Evolutionary conservation across 2,113 vertebrate genomes (phyloP).

Genomic region (Pao palembangensis): DNA sequence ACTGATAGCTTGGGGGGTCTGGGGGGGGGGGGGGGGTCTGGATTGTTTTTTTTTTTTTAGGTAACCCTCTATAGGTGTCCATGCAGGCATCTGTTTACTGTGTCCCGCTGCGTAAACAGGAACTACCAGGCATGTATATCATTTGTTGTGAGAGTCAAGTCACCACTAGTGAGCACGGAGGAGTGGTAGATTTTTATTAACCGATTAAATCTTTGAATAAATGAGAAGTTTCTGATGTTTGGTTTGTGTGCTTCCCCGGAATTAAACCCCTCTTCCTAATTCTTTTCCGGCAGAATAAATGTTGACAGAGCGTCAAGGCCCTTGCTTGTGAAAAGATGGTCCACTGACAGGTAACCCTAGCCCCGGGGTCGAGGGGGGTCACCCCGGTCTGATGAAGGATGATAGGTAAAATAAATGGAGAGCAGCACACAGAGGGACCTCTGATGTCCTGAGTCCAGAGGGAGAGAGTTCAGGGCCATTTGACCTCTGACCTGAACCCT

Average conservation of each 20-base stretch:
- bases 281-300: constrained; percentile 43
- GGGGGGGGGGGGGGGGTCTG: constrained; percentile 18
- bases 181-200: background rate
- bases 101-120: constrained; percentile 42
- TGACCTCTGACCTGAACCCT: constrained; percentile 58
- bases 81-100: constrained; percentile 59
- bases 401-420: constrained; percentile 72
- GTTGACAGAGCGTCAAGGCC: constrained; percentile 60
- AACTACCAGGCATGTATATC: constrained; percentile 38
- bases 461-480: constrained; percentile 62
- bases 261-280: constrained; percentile 5
- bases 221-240: background rate
- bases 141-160: constrained; percentile 2
- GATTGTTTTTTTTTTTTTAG: constrained; percentile 28
- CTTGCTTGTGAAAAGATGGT: constrained; percentile 60
- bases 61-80: constrained; percentile 47
- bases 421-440: constrained; percentile 59
- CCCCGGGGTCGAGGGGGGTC: constrained; percentile 67
- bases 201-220: too few relatives aligned
- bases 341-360: constrained; percentile 74
- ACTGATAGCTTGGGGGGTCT: constrained; percentile 74
- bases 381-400: constrained; percentile 65
- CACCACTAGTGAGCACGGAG: background rate
- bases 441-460: constrained; percentile 62
- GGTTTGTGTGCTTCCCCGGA: background rate